Conservation (phyloP, 1,140 invertebrate genomes). For the Hydropsyche tenuis region DNA sequence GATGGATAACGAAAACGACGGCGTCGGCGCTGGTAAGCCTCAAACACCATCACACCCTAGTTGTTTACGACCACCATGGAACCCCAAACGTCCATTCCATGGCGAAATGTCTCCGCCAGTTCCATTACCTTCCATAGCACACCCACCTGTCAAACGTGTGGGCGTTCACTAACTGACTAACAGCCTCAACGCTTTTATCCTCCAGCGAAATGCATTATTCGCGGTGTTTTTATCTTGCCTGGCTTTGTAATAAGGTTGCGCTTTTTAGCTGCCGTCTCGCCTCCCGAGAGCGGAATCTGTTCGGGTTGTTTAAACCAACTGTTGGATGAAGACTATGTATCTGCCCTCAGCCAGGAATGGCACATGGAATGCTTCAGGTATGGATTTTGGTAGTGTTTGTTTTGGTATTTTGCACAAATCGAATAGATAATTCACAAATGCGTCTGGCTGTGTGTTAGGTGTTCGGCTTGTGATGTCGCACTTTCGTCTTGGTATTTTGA, state of each 20-base stretch:
- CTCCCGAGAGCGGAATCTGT: conserved; percentile 62
- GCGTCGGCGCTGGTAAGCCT: not conserved
- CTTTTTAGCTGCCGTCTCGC: too few relatives aligned
- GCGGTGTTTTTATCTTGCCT: too few relatives aligned
- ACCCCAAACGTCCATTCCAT: not conserved
- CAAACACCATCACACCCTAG: too few relatives aligned
- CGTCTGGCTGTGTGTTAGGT: conserved; percentile 66
- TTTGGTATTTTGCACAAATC: too few relatives aligned
- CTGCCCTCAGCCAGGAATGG: conserved; percentile 83
- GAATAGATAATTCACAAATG: too few relatives aligned
- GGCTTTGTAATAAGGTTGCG: too few relatives aligned
- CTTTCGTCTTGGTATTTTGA: conserved; percentile 94
- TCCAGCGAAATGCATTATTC: not conserved
- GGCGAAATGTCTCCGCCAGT: not conserved
- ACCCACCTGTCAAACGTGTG: conserved; percentile 17
- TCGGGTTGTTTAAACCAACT: conserved; percentile 78
- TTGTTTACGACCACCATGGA: not conserved
- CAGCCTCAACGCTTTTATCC: not conserved
- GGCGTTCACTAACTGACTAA: conserved; percentile 7
- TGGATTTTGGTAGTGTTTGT: too few relatives aligned
- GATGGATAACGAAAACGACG: not conserved
- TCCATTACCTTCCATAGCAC: not conserved
- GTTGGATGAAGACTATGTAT: conserved; percentile 78
- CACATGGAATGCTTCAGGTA: conserved; percentile 87
- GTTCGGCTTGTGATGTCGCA: conserved; percentile 83